Evolutionary conservation across 1,140 invertebrate species (phyloP).

Genomic region (Palaemon carinicauda): DNA sequence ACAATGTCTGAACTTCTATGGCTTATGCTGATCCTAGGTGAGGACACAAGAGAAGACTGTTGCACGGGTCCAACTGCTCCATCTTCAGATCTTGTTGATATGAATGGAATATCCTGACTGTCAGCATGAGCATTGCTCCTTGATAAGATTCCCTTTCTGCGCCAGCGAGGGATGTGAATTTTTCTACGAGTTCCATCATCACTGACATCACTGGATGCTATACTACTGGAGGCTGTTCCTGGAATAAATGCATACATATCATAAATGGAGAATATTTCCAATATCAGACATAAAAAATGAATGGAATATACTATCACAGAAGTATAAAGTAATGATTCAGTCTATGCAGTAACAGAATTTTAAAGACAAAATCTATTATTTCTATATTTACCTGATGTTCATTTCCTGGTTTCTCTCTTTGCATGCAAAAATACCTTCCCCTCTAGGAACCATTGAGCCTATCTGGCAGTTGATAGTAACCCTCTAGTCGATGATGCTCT

Average conservation of each 20-base stretch:
- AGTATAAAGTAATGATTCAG: too few species aligned
- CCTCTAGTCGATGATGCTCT: too few species aligned
- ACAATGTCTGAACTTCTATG: slow-evolving; percentile 26
- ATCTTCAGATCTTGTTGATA: neutral
- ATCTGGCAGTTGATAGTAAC: too few species aligned
- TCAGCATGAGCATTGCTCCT: neutral
- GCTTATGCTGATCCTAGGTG: slow-evolving; percentile 12
- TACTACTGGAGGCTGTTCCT: slow-evolving; percentile 31
- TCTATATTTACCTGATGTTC: too few species aligned
- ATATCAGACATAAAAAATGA: too few species aligned
- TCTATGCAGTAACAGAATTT: too few species aligned
- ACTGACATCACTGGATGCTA: slow-evolving; percentile 37
- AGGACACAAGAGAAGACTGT: neutral
- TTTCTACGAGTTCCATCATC: neutral
- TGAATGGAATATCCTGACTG: slow-evolving; percentile 15
- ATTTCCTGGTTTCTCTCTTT: too few species aligned
- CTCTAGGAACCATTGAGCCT: too few species aligned
- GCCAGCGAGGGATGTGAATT: neutral
- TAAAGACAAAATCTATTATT: too few species aligned
- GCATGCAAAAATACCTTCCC: too few species aligned
- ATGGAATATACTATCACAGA: neutral
- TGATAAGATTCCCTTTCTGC: neutral
- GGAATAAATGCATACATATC: neutral
- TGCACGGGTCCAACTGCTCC: neutral
- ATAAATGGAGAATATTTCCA: too few species aligned